Evolutionary conservation across 2,888 invertebrate genomes (phyloP).

Genomic region (Drosophila cyrtoloma): DNA sequence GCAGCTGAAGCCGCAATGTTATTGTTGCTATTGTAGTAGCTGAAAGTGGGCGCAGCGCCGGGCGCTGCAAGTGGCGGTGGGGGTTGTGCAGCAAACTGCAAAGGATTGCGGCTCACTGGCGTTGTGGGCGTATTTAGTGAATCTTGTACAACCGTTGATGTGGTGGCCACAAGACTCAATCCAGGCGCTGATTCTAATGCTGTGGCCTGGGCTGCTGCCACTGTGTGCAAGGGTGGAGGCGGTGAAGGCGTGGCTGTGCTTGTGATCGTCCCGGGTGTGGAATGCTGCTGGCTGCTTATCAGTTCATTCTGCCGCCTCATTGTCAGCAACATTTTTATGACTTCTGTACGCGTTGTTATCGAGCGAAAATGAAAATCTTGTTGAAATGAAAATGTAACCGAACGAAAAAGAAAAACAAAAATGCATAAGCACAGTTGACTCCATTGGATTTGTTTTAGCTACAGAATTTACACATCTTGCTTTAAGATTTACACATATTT

Average conservation of each 20-base stretch:
- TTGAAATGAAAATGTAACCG: slow-evolving; percentile 29
- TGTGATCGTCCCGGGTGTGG: slow-evolving; percentile 50
- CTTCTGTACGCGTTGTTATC: slow-evolving; percentile 43
- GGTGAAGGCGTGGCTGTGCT: slow-evolving; percentile 53
- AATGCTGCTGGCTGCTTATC: slow-evolving; percentile 76
- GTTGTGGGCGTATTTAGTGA: slow-evolving; percentile 83
- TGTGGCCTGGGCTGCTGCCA: slow-evolving; percentile 20
- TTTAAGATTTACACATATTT: slow-evolving; percentile 10
- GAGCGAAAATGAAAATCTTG: slow-evolving; percentile 33
- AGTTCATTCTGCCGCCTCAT: slow-evolving; percentile 92
- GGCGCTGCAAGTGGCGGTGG: slow-evolving; percentile 57
- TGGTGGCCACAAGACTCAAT: slow-evolving; percentile 37
- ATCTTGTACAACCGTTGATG: slow-evolving; percentile 53
- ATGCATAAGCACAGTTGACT: slow-evolving; percentile 55
- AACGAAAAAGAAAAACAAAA: slow-evolving; percentile 61
- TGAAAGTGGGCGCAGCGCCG: slow-evolving; percentile 36
- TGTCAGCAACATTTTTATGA: slow-evolving; percentile 87
- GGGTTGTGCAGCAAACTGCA: slow-evolving; percentile 64
- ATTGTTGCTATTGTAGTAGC: slow-evolving; percentile 51
- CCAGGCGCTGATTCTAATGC: slow-evolving; percentile 20
- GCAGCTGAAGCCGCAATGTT: background rate
- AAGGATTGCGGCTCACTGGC: slow-evolving; percentile 71
- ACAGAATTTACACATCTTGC: slow-evolving; percentile 14
- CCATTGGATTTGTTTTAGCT: slow-evolving; percentile 60
- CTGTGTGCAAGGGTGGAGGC: slow-evolving; percentile 19